Conservation (phyloP, 2,113 vertebrate species). For the Chloropsis hardwickii region DNA sequence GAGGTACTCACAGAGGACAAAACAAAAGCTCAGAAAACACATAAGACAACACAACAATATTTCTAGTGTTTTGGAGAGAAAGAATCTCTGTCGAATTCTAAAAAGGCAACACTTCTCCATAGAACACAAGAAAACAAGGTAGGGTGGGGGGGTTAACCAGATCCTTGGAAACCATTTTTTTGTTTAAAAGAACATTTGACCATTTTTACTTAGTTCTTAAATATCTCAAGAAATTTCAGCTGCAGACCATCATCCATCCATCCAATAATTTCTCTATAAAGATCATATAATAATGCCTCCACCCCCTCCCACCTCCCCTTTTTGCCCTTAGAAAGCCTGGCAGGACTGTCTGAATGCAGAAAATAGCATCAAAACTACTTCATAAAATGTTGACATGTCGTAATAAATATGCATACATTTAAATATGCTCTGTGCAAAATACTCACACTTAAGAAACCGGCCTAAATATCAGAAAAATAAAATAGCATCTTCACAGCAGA, state of each 20-base stretch:
- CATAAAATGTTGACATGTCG: not conserved
- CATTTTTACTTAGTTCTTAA: not conserved
- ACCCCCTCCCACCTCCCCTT: not conserved
- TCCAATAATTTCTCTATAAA: not conserved
- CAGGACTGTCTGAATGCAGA: not conserved
- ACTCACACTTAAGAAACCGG: not conserved
- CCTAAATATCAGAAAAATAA: not conserved
- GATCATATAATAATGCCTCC: not conserved
- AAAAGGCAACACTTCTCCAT: not conserved
- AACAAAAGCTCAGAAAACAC: not conserved
- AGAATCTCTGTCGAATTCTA: not conserved
- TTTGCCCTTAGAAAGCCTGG: not conserved
- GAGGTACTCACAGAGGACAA: not conserved
- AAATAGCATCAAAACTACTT: not conserved
- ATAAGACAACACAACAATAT: not conserved
- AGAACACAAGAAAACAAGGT: not conserved
- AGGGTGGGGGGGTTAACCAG: not conserved
- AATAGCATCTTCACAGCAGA: not conserved
- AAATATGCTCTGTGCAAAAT: not conserved
- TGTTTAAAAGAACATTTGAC: not conserved
- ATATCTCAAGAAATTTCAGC: not conserved
- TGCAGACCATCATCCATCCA: not conserved
- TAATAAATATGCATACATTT: not conserved
- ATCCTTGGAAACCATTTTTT: not conserved
- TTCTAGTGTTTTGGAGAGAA: not conserved